Base-by-base conservation (phyloP, 92 coral and sea anemone genomes). In the Metridium senile region DNA sequence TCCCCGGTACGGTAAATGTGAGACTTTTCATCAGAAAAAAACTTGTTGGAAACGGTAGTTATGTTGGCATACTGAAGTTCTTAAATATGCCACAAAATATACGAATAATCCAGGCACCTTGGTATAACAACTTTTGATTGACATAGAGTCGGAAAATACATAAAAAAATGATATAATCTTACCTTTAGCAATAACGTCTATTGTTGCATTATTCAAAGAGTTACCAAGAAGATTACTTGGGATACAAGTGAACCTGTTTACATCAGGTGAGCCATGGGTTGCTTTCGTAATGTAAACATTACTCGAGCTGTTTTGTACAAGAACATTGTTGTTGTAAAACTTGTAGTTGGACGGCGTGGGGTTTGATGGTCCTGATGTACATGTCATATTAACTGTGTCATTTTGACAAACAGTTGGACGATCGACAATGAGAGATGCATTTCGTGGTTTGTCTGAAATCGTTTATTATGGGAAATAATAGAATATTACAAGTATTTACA, bases 151-250 rank as follows among this genome's bases (percentile, higher is more conserved):
- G n/a, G n/a, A n/a, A n/a, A n/a, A n/a, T n/a, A n/a, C n/a, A n/a
- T n/a, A n/a, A n/a, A n/a, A n/a, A n/a, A n/a, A n/a, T n/a, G n/a
- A n/a, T n/a, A n/a, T n/a, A n/a, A n/a, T n/a, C n/a, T n/a, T 72
- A 74, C 80, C 80, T 61, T 74, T 74, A 7, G 80, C 80, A 20
- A 39, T 32, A 8, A 74, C 80, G 25, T 58, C 39, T 0, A 74
- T 66, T 9, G 70, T 58, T 25, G n/a, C 80, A 74, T 74, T 74
- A 16, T 58, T 9, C 20, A 46, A 20, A 19, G 68, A 18, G 23
- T 17, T 0, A 7, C 80, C 80, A 21, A 62, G 31, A 35, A 34
- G 70, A 34, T 74, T 74, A 20, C 58, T 26, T 61, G 80, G 56
- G 45, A 62, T 70, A 61, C 80, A 74, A 58, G 68, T 34, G 35